Evolutionary conservation across 2,797 vertebrate species (phyloP).

Genomic region (Hydrocynus forskahlii): DNA sequence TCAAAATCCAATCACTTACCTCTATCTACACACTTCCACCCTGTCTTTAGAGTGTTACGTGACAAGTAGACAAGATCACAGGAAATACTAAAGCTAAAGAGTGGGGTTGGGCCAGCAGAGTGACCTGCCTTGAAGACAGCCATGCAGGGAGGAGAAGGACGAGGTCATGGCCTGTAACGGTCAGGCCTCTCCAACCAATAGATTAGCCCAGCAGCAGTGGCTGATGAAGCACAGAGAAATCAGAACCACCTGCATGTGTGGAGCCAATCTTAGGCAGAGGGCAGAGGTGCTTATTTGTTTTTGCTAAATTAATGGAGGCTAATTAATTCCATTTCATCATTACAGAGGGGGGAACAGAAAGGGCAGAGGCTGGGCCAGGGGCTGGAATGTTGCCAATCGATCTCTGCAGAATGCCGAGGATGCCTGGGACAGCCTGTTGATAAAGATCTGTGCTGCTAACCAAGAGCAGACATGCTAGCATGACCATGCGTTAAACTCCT

Average conservation of each 20-base stretch:
- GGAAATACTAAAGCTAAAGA: constrained; percentile 29
- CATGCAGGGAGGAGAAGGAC: constrained; percentile 59
- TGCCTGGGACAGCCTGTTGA: constrained; percentile 65
- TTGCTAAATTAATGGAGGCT: constrained; percentile 84
- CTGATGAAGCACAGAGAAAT: constrained; percentile 82
- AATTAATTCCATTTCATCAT: constrained; percentile 86
- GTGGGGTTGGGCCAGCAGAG: constrained; percentile 40
- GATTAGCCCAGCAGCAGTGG: constrained; percentile 78
- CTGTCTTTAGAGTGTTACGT: constrained; percentile 41
- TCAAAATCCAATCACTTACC: constrained; percentile 49
- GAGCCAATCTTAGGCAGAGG: constrained; percentile 61
- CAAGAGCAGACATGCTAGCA: constrained; percentile 72
- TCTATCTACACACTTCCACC: neutral
- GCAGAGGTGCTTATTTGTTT: constrained; percentile 82
- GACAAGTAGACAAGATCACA: constrained; percentile 46
- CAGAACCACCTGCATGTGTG: constrained; percentile 80
- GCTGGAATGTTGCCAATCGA: constrained; percentile 79
- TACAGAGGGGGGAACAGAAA: constrained; percentile 63
- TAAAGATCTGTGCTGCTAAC: constrained; percentile 75
- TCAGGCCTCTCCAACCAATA: constrained; percentile 74
- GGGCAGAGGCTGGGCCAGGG: constrained; percentile 67
- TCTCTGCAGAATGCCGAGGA: constrained; percentile 74
- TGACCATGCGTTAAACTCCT: constrained; percentile 50
- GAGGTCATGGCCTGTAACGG: constrained; percentile 72
- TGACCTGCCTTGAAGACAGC: constrained; percentile 55